phyloP scores from a whole-genome alignment of 2,113 vertebrate genomes.

The Eubucco bourcierii region DNA sequence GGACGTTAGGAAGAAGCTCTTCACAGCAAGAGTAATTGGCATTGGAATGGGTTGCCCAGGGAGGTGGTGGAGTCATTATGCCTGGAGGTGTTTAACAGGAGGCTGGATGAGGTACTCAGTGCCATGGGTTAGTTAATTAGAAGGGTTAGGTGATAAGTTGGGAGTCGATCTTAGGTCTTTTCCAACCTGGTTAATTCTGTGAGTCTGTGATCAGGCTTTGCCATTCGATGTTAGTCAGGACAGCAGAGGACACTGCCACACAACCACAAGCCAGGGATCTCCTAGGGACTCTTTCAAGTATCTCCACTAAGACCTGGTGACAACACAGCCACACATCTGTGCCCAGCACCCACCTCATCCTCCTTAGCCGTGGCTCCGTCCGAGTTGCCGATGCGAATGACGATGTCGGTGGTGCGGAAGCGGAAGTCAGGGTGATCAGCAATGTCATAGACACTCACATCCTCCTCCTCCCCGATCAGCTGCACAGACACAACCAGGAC shows the following conservation, averaged over 20 bases:
- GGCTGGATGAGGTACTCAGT: no score
- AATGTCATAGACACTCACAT: constrained; percentile 97
- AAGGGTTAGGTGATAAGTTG: no score
- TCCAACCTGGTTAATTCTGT: no score
- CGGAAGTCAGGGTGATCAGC: constrained; percentile 97
- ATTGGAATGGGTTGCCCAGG: no score
- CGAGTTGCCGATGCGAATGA: constrained; percentile 95
- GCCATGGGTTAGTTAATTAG: no score
- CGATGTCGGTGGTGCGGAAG: constrained; percentile 94
- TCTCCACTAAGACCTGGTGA: neutral
- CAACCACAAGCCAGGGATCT: neutral
- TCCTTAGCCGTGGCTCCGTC: constrained; percentile 71
- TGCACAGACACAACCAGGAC: constrained; percentile 15
- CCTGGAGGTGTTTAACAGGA: no score
- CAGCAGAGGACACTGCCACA: neutral
- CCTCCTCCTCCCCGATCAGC: constrained; percentile 92
- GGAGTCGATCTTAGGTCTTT: no score
- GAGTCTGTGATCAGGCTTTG: no score
- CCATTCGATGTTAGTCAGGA: neutral
- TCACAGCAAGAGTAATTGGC: no score
- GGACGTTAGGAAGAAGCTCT: no score
- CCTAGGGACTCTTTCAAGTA: accelerated
- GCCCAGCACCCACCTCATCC: constrained; percentile 67
- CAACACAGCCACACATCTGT: accelerated
- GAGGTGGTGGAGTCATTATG: no score